Percentiles rank a stretch among this genome's conserved stretches.
phyloP scores from a whole-genome alignment of 2,113 vertebrate species.

The Lampris incognitus region DNA sequence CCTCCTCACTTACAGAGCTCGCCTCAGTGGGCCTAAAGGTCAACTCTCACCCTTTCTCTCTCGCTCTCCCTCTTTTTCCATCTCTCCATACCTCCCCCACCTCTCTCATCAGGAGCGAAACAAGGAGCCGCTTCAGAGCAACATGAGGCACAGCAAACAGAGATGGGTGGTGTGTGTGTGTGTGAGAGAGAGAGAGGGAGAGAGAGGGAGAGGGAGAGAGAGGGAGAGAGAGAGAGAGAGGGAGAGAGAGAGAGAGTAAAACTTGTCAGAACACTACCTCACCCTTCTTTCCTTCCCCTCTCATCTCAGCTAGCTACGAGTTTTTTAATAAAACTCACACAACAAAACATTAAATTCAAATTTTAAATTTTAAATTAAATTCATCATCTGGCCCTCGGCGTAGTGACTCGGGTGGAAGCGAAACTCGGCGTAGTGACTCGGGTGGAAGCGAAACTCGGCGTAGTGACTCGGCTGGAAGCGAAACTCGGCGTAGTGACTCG shows the following conservation, averaged over 20 bases:
- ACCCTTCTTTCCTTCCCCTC: constrained; percentile 4
- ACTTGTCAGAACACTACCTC: background rate
- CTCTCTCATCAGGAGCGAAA: constrained; percentile 60
- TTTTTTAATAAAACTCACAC: constrained; percentile 6
- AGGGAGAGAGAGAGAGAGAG: background rate
- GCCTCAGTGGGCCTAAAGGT: constrained; percentile 71
- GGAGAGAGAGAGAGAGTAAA: background rate
- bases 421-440: too few relatives aligned
- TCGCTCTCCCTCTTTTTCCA: constrained; percentile 46
- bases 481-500: too few relatives aligned
- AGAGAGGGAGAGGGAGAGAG: background rate
- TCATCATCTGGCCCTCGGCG: too few relatives aligned
- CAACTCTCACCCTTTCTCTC: constrained; percentile 76
- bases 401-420: too few relatives aligned
- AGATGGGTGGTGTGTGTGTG: constrained; percentile 26
- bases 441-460: too few relatives aligned
- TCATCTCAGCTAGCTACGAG: background rate
- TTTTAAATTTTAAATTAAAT: too few relatives aligned
- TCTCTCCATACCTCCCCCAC: constrained; percentile 52
- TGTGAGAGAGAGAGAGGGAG: background rate
- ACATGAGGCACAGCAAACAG: constrained; percentile 44
- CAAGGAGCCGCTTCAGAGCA: constrained; percentile 63
- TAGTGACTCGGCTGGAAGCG: too few relatives aligned
- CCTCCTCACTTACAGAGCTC: constrained; percentile 77
- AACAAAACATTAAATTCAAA: background rate